A percentile compares a stretch with the other conserved stretches of the same genome.
Conservation (phyloP, 2,797 vertebrate species). For the Peromyscus nudipes region DNA sequence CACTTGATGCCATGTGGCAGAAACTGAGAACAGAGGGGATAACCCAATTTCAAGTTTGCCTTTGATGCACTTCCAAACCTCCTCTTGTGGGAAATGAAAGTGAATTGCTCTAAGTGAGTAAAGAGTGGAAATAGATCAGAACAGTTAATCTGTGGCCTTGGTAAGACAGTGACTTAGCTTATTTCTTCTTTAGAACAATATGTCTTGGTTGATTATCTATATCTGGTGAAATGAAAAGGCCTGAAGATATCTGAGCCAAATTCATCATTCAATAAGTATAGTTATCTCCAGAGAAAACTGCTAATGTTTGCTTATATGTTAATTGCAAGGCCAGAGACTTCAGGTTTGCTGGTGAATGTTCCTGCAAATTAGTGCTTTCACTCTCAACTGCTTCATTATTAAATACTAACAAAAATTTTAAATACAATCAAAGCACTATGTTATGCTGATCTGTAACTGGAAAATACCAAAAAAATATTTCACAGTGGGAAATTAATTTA, state of each 20-base stretch:
- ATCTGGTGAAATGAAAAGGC: constrained; percentile 56
- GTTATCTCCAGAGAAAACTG: constrained; percentile 27
- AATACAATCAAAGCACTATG: neutral
- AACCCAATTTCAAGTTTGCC: constrained; percentile 75
- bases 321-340: neutral
- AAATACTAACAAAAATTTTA: constrained; percentile 5
- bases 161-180: constrained; percentile 42
- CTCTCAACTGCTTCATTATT: neutral
- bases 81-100: constrained; percentile 71
- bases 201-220: constrained; percentile 59
- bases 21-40: constrained; percentile 68
- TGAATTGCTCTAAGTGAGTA: constrained; percentile 70
- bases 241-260: constrained; percentile 23
- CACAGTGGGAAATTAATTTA: neutral
- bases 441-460: neutral
- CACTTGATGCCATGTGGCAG: constrained; percentile 26
- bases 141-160: constrained; percentile 52
- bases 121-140: constrained; percentile 75
- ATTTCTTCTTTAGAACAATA: constrained; percentile 68
- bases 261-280: constrained; percentile 28
- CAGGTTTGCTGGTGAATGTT: neutral
- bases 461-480: neutral
- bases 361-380: constrained; percentile 1
- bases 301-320: neutral
- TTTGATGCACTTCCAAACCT: constrained; percentile 60